These are phyloP conservation scores for Pollenia angustigena DNA, from an alignment of 2,888 invertebrate species.

Conservation along the genomic window DNA sequence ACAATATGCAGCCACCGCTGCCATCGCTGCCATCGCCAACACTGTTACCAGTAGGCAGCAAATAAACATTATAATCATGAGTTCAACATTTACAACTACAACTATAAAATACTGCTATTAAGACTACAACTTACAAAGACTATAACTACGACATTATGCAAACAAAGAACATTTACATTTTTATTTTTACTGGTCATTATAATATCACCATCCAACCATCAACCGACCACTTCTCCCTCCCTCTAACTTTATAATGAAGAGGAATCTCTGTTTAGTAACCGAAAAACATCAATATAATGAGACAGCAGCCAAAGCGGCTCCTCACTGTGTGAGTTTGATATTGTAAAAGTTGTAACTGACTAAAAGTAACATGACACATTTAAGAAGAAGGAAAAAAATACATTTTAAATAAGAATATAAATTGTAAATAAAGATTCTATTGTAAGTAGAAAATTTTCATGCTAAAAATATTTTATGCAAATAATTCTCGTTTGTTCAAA, in stretches of 20 bases:
- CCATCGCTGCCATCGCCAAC: background rate
- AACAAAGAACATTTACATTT: conserved; percentile 69
- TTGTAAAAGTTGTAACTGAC: background rate
- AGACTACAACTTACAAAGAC: conserved; percentile 12
- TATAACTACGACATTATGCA: conserved; percentile 63
- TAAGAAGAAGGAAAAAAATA: conserved; percentile 9
- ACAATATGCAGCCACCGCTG: background rate
- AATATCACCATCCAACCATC: conserved; percentile 57
- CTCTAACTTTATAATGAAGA: conserved; percentile 19
- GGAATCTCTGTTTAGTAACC: background rate
- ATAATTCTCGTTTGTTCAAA: no score
- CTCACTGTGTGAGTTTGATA: background rate
- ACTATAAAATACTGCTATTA: conserved; percentile 16
- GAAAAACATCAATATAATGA: conserved; percentile 1
- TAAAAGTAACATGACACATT: conserved; percentile 8
- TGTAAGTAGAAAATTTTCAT: background rate
- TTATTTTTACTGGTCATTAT: conserved; percentile 69
- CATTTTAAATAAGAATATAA: conserved; percentile 23
- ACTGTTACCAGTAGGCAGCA: background rate
- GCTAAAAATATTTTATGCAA: no score
- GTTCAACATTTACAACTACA: conserved; percentile 43
- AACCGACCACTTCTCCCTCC: conserved; percentile 14
- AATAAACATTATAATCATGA: conserved; percentile 16
- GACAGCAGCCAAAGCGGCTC: conserved; percentile 10
- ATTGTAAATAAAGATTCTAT: conserved; percentile 26